phyloP scores from a whole-genome alignment of 1,140 invertebrate species.

The Zaprionus gabonicus region DNA sequence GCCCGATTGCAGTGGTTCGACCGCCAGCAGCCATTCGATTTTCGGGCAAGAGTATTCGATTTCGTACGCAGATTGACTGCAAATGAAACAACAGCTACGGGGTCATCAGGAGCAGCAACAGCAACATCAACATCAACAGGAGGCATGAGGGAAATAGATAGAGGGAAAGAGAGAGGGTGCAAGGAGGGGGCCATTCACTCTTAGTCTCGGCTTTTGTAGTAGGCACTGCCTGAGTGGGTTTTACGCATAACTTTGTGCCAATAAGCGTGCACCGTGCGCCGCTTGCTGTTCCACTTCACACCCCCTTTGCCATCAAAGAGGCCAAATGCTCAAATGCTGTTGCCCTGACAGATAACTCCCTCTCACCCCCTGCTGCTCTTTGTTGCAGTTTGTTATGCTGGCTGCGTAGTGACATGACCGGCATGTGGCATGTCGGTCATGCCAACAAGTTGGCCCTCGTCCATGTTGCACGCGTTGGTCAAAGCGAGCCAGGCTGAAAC shows the following conservation, averaged over 20 bases:
- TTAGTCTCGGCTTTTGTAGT: constrained; percentile 6
- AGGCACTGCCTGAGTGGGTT: constrained; percentile 8
- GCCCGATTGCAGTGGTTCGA: not conserved
- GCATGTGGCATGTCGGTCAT: constrained; percentile 50
- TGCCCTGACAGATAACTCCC: not conserved
- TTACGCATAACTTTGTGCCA: constrained; percentile 41
- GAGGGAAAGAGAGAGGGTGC: not conserved
- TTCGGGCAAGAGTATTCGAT: not conserved
- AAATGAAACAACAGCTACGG: constrained; percentile 33
- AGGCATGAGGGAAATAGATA: no score
- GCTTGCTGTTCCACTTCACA: not conserved
- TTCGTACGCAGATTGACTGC: constrained; percentile 37
- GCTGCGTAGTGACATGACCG: constrained; percentile 43
- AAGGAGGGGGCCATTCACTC: not conserved
- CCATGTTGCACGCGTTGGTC: constrained; percentile 37
- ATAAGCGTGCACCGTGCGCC: constrained; percentile 22
- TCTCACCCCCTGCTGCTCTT: not conserved
- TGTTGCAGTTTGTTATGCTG: constrained; percentile 47
- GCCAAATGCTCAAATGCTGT: not conserved
- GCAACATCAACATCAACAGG: not conserved
- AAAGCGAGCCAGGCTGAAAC: constrained; percentile 12
- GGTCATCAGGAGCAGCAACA: not conserved
- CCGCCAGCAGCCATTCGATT: constrained; percentile 1
- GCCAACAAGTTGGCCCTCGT: constrained; percentile 41
- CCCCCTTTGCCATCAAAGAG: not conserved